A percentile compares a stretch with the other conserved stretches of the same genome.
Evolutionary conservation across 2,888 invertebrate species (phyloP).

Genomic region (Thymelicus acteon): DNA sequence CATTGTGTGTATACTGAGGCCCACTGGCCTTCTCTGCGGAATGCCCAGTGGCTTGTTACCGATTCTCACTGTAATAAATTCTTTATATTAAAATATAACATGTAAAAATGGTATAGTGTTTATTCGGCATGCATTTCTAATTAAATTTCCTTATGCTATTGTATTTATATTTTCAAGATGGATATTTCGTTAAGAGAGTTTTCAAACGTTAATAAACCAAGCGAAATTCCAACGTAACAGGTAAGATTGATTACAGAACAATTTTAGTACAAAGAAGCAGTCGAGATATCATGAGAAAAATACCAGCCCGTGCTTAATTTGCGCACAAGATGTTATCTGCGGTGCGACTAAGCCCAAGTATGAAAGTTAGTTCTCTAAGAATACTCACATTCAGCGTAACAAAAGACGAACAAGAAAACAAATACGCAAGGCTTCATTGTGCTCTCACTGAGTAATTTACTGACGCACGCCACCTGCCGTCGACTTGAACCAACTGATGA

Average conservation of each 20-base stretch:
- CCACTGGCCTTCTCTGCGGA: too few species aligned
- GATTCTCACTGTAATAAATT: not conserved
- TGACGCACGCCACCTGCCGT: slow-evolving; percentile 30
- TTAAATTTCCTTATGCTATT: not conserved
- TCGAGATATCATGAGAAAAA: slow-evolving; percentile 31
- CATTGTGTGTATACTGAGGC: too few species aligned
- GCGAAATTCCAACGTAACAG: not conserved
- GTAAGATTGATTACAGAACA: slow-evolving; percentile 21
- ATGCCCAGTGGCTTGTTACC: not conserved
- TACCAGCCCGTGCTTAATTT: slow-evolving; percentile 39
- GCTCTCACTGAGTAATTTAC: slow-evolving; percentile 38
- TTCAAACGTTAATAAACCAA: not conserved
- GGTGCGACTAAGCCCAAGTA: slow-evolving; percentile 28
- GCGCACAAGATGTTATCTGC: slow-evolving; percentile 43
- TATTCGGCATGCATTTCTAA: not conserved
- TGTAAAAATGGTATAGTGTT: too few species aligned
- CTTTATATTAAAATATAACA: not conserved
- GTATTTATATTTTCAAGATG: too few species aligned
- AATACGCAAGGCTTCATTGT: slow-evolving; percentile 62
- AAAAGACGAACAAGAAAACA: slow-evolving; percentile 63
- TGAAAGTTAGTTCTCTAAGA: slow-evolving; percentile 43
- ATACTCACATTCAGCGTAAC: slow-evolving; percentile 70
- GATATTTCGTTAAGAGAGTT: too few species aligned
- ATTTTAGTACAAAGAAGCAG: slow-evolving; percentile 25
- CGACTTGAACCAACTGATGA: slow-evolving; percentile 33